Evolutionary conservation across 1,140 invertebrate species (phyloP), one percentile per base, ranked within the genome.

Genomic region (Propsilocerus akamusi): DNA sequence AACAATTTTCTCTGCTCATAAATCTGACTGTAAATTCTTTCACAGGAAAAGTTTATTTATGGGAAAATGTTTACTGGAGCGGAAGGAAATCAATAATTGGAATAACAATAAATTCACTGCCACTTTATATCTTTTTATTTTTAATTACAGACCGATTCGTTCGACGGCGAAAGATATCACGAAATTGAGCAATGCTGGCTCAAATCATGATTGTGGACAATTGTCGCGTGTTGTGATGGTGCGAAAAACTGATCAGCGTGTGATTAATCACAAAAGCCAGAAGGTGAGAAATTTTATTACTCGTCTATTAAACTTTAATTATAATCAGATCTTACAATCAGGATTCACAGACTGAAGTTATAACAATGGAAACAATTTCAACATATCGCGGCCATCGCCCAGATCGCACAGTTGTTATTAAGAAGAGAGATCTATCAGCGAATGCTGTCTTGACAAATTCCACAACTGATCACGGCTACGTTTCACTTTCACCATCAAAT

Each of bases 171-270:
- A 41, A 5, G 34, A 41, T 41, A 17, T 41, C 4, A 41, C 34
- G 11, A 41, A 41, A 20, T 20, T 41, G 8, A 41, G 34, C 14
- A 41, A 41, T 20, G 49, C 49, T n/a, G 48, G 48, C 12, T 47
- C 52, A 34, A 47, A 49, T n/a, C 74, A 76, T 56, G 73, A 75
- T 54, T 72, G 70, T 55, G 69, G 69, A 56, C 70, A 71, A 47
- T 57, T 70, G 37, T 75, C 73, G 52, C 61, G 74, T 56, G 74
- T 77, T 50, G 72, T 77, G 20, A 77, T 77, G 74, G 74, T 76
- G 5, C 67, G 74, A 49, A 77, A 77, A 64, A 76, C 73, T 23
- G 74, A 77, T 57, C 72, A 76, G 53, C 66, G 74, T 51, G 74
- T 53, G 12, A 53, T 50, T 37, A 50, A 53, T 14, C 48, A 53